Evolutionary conservation across 1,140 invertebrate genomes (phyloP).

Genomic region (Caerostris darwini): DNA sequence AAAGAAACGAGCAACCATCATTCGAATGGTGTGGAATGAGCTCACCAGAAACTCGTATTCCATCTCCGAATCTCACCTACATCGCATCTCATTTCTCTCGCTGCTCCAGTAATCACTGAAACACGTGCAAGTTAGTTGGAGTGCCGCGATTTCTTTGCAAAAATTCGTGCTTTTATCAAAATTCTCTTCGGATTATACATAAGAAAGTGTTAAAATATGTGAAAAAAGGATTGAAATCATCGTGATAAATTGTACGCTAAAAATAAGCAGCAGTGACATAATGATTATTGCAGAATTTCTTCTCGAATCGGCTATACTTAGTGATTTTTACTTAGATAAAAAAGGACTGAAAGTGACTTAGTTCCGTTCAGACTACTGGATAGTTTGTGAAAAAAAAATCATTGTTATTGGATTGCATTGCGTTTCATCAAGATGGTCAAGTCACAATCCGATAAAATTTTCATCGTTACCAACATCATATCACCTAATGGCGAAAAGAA

Average conservation of each 20-base stretch:
- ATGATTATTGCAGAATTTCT: constrained; percentile 4
- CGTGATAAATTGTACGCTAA: too few species aligned
- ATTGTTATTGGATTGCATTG: too few species aligned
- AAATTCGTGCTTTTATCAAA: too few species aligned
- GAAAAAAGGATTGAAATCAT: too few species aligned
- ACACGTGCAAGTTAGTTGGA: neutral
- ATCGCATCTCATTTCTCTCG: constrained; percentile 4
- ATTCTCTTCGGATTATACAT: too few species aligned
- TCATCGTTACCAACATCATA: constrained; percentile 38
- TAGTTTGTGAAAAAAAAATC: neutral
- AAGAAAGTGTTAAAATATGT: too few species aligned
- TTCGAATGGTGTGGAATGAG: constrained; percentile 53
- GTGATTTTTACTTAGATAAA: neutral
- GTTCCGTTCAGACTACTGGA: neutral
- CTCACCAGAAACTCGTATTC: constrained; percentile 56
- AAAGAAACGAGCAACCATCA: constrained; percentile 16
- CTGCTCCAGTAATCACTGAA: neutral
- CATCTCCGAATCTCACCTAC: neutral
- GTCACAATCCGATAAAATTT: constrained; percentile 42
- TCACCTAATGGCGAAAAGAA: neutral
- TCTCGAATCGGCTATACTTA: neutral
- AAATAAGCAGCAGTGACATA: neutral
- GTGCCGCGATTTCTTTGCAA: neutral
- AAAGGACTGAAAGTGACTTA: constrained; percentile 9
- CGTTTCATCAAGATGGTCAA: constrained; percentile 55